Conservation (phyloP, 1,140 invertebrate genomes). For the Sitobion miscanthi region DNA sequence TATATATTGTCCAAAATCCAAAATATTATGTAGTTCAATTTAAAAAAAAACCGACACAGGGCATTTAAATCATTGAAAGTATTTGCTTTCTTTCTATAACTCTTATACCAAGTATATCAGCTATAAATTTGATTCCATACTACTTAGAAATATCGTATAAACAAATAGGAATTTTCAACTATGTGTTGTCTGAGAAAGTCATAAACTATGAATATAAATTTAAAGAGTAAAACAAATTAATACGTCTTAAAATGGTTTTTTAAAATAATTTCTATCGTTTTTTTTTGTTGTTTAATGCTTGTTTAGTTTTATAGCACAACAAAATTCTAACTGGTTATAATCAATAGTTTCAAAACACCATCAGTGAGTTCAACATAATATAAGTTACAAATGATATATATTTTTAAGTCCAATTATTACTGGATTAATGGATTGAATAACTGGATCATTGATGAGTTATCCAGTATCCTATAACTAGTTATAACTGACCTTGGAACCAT, state of each 20-base stretch:
- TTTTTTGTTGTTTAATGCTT: not conserved
- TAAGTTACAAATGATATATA: not conserved
- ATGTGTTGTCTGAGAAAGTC: too few species aligned
- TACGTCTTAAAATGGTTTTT: too few species aligned
- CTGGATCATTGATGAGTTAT: not conserved
- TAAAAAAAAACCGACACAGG: not conserved
- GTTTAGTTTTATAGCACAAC: not conserved
- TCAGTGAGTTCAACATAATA: not conserved
- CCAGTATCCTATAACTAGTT: not conserved
- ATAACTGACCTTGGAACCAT: not conserved
- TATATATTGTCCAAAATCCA: not conserved
- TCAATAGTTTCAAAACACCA: not conserved
- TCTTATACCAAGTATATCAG: not conserved
- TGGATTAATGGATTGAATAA: not conserved
- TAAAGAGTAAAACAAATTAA: too few species aligned
- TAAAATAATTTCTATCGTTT: too few species aligned
- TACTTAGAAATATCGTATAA: not conserved
- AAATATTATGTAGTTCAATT: not conserved
- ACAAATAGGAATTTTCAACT: not conserved
- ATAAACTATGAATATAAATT: too few species aligned
- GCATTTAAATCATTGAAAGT: not conserved
- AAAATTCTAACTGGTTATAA: not conserved
- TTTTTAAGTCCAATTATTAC: not conserved
- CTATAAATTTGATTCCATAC: not conserved
- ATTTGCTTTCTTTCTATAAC: not conserved